Conservation (phyloP, 2,113 vertebrate species). For the Larimichthys crocea region DNA sequence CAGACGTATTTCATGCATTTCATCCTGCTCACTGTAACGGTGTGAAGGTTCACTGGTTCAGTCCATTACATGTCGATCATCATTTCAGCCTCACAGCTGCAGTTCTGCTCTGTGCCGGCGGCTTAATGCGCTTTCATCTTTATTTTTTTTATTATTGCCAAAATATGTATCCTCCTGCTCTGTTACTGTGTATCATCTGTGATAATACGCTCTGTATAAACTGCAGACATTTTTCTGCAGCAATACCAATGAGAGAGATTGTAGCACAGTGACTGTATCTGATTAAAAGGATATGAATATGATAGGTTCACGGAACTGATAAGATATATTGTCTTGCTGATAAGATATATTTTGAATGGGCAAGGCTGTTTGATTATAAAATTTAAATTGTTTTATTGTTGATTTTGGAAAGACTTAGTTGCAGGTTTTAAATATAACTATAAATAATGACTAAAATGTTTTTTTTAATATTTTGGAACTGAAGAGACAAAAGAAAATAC, state of each 20-base stretch:
- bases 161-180: background rate
- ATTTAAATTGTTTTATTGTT: background rate
- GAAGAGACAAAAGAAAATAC: background rate
- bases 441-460: background rate
- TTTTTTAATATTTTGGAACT: background rate
- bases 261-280: background rate
- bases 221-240: background rate
- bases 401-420: background rate
- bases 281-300: background rate
- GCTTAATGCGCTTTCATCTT: background rate
- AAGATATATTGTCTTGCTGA: background rate
- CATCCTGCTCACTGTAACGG: background rate
- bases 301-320: background rate
- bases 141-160: background rate
- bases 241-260: background rate
- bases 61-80: background rate
- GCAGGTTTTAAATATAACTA: no score
- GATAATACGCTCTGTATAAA: background rate
- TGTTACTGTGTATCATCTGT: background rate
- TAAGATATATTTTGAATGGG: background rate
- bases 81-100: background rate
- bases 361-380: background rate
- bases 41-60: background rate
- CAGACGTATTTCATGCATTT: constrained; percentile 1
- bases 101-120: background rate